Conservation (phyloP, 1,140 invertebrate species). For the honey bee (Apis mellifera) region DNA sequence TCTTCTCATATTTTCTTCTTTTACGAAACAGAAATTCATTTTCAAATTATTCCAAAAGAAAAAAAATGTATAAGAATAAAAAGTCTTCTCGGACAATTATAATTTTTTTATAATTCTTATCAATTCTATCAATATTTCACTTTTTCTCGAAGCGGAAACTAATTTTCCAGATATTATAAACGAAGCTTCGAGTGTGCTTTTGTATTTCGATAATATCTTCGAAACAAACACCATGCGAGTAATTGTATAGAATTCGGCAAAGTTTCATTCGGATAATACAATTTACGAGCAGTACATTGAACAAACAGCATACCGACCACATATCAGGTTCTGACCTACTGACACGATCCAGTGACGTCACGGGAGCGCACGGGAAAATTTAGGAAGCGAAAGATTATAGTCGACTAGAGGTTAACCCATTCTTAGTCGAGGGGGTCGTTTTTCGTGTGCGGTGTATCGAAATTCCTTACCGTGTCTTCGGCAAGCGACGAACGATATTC, state of each 20-base stretch:
- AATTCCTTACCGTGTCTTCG: not conserved
- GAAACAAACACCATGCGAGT: not conserved
- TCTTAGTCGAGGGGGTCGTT: constrained; percentile 24
- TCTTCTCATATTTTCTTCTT: too few relatives aligned
- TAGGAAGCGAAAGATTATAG: constrained; percentile 38
- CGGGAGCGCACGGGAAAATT: constrained; percentile 60
- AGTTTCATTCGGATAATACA: constrained; percentile 15
- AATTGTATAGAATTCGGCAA: not conserved
- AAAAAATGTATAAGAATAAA: too few relatives aligned
- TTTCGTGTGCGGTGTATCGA: not conserved
- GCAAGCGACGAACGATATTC: not conserved
- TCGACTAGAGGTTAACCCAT: constrained; percentile 31
- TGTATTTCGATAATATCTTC: not conserved
- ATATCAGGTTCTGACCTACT: constrained; percentile 74
- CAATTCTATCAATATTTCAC: not conserved
- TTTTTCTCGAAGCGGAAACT: not conserved
- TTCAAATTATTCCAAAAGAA: too few relatives aligned
- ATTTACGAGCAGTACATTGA: constrained; percentile 45
- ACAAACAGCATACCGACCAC: constrained; percentile 50
- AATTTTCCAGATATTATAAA: not conserved
- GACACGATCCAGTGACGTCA: constrained; percentile 75
- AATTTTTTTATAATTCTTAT: not conserved
- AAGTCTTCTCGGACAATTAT: too few relatives aligned
- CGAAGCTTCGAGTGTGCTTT: not conserved
- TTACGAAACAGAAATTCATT: too few relatives aligned